Evolutionary conservation across 2,888 invertebrate species (phyloP).

Genomic region (Heliconius ethilla): DNA sequence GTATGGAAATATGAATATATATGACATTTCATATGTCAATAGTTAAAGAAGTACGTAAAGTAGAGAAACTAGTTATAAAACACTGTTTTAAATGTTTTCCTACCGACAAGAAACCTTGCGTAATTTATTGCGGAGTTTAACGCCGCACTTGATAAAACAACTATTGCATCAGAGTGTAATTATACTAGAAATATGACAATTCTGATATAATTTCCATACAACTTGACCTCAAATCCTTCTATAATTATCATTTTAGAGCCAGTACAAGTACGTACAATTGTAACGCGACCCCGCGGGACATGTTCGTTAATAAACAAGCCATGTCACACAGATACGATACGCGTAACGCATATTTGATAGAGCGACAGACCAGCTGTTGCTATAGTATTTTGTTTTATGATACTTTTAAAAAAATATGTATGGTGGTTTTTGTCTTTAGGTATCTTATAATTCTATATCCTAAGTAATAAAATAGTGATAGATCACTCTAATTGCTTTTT

Average conservation of each 20-base stretch:
- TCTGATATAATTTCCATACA: not conserved
- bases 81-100: not conserved
- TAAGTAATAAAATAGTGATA: no score
- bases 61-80: not conserved
- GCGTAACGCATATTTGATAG: slow-evolving; percentile 33
- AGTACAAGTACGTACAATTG: slow-evolving; percentile 3
- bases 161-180: no score
- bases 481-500: no score
- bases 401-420: not conserved
- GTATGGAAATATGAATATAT: not conserved
- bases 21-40: not conserved
- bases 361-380: slow-evolving; percentile 5
- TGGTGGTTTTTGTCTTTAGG: not conserved
- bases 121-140: not conserved
- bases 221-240: not conserved
- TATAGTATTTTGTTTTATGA: not conserved
- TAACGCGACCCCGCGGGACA: slow-evolving; percentile 14
- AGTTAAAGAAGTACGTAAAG: no score
- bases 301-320: slow-evolving; percentile 32
- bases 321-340: slow-evolving; percentile 27
- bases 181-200: not conserved
- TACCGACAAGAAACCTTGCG: no score
- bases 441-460: no score
- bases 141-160: not conserved
- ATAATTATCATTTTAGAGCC: slow-evolving; percentile 10